Evolutionary conservation across 2,797 vertebrate genomes (phyloP), one percentile per base, ranked within the genome.

Genomic region (Agapornis canus): DNA sequence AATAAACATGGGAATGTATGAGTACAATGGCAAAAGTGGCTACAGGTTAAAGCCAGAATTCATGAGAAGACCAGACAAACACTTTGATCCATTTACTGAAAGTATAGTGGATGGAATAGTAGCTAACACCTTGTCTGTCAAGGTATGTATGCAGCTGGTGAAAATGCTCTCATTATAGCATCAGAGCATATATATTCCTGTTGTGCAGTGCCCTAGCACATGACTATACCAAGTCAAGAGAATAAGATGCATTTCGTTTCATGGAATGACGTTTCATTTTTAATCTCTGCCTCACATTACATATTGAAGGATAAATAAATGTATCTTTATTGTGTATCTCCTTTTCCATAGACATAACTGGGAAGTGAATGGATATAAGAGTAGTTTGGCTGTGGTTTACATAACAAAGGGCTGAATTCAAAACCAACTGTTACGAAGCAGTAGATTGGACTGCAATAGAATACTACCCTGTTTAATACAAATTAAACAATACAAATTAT

Each of bases 41-140:
- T 99, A 98, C 97, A 98, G 99, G 56, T 97, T 99, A 68, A 99
- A 99, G 94, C 99, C 99, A 5, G 99, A 99, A 97, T 99, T 99
- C 60, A 99, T 99, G 99, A 98, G 99, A 92, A 98, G 99, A 59
- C 98, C 99, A 2, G 99, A 99, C 97, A 99, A 99, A 96, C 98
- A 99, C 95, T 99, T 99, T 89, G 99, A 99, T 95, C 99, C 99
- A 2, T 99, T 99, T 90, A 98, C 99, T 4, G 99, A 99, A 97
- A 98, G 98, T 91, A 99, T 99, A 3, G 99, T 99, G 71, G 99
- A 99, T 48, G 99, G 99, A 52, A 99, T 99, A 42, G 99, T 99
- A 20, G 99, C 99, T 82, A 99, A 99, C 97, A 99, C 99, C 3
- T 96, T 99, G 57, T 99, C 99, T 64, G 99, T 99, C 21, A 99